These are phyloP conservation scores for Omphaloscelis lunosa DNA, from an alignment of 2,888 invertebrate species.

Conservation along the genomic window DNA sequence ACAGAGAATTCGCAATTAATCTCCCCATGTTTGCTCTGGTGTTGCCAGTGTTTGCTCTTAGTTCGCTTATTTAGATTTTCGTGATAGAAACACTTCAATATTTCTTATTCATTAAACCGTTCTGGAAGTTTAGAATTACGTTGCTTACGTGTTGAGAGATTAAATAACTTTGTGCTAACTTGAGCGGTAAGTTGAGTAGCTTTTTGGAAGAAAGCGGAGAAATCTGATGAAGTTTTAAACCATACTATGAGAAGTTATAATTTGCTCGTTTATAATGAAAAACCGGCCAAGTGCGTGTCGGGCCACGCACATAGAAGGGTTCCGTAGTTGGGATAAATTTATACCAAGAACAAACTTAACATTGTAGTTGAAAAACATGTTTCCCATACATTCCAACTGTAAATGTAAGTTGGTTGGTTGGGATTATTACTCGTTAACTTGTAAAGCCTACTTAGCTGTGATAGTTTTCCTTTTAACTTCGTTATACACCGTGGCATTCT, in stretches of 20 bases:
- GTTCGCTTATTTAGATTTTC: constrained; percentile 63
- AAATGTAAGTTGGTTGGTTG: no score
- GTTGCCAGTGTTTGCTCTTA: constrained; percentile 52
- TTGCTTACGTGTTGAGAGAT: constrained; percentile 58
- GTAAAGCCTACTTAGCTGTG: no score
- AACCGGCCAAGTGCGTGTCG: background rate
- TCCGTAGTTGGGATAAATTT: no score
- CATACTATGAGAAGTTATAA: constrained; percentile 49
- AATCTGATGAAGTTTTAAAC: constrained; percentile 48
- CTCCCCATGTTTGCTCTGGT: constrained; percentile 67
- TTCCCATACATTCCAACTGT: no score
- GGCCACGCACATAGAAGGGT: no score
- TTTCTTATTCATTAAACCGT: constrained; percentile 58
- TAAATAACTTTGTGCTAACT: constrained; percentile 59
- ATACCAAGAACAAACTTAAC: no score
- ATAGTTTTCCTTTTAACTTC: no score
- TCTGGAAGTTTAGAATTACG: constrained; percentile 40
- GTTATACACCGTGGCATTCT: no score
- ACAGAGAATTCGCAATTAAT: constrained; percentile 74
- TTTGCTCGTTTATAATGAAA: constrained; percentile 37
- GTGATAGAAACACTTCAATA: constrained; percentile 57
- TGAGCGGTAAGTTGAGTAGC: constrained; percentile 36
- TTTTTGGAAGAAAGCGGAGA: constrained; percentile 45
- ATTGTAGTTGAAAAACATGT: no score
- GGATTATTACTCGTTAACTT: no score